A percentile compares a stretch with the other conserved stretches of the same genome.
These are phyloP conservation scores for Torymus auratus DNA, from an alignment of 2,888 invertebrate genomes.

Conservation along the genomic window DNA sequence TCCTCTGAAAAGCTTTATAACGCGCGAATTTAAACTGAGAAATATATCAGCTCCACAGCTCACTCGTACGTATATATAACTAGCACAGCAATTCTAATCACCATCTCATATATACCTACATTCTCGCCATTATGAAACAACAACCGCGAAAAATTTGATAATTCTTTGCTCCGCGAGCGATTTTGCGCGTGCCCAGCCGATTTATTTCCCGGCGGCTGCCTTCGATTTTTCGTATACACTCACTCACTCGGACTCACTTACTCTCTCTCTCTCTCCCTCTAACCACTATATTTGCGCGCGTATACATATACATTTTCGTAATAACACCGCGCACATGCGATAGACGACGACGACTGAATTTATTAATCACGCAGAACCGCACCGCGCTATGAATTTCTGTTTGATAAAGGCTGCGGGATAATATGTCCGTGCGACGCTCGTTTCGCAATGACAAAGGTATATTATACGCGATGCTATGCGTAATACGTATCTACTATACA, in stretches of 20 bases:
- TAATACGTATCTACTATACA: neutral
- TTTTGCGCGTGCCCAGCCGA: neutral
- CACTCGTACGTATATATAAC: too few relatives aligned
- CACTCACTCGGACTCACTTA: neutral
- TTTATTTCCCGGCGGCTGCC: neutral
- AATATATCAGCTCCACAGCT: neutral
- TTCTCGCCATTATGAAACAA: too few relatives aligned
- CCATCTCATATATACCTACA: too few relatives aligned
- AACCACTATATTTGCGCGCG: neutral
- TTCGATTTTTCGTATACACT: neutral
- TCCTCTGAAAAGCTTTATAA: too few relatives aligned
- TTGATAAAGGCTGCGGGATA: conserved; percentile 35
- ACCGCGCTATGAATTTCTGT: conserved; percentile 1
- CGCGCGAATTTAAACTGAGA: too few relatives aligned
- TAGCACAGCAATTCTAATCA: too few relatives aligned
- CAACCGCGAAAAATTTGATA: conserved; percentile 17
- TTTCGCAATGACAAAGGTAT: conserved; percentile 12
- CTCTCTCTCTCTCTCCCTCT: too few relatives aligned
- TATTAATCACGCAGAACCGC: conserved; percentile 38
- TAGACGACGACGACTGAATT: conserved; percentile 25
- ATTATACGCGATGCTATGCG: neutral
- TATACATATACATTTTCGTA: conserved; percentile 19
- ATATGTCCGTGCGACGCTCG: neutral
- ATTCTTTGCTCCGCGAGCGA: conserved; percentile 2
- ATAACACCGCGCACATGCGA: conserved; percentile 12